Evolutionary conservation across 2,888 invertebrate species (phyloP), one percentile per base, ranked within the genome.

Genomic region (Aspidiotus rigidus): DNA sequence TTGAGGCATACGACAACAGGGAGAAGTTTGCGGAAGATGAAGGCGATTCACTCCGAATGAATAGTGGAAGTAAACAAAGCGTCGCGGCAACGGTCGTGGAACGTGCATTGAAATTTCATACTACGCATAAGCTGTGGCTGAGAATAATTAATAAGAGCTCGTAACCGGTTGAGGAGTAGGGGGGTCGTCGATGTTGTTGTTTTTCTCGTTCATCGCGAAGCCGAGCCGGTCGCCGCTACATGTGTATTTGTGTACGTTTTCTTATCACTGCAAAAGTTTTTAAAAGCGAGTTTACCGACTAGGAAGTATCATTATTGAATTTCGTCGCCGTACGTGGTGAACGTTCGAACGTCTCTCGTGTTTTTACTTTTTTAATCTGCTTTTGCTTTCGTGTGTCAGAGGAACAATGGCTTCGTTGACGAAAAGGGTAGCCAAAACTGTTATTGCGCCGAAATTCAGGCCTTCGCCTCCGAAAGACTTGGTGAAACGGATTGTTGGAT

Each of bases 401-500:
- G 5, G n/a, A 55, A 60, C n/a, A 49, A 66, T 67, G 67, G 57
- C 67, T 42, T 59, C 59, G 60, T 53, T 67, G 28, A 67, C 67
- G 2, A 69, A 63, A 63, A 69, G 62, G 13, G 62, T 55, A 11
- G 56, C 56, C 13, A 53, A 69, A 39, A 44, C 56, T 8, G 57
- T 42, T 56, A 41, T 15, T 8, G 41, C 53, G 28, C 69, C 41
- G 57, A 71, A 71, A 56, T 71, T 69, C 61, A 57, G 71, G 28
- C 71, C 69, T 13, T 49, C 55, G 41, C 69, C 69, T 40, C 71
- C 71, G 16, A 57, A 54, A 39, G 55, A 71, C 2, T 61, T 71
- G 55, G 55, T 71, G 11, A 69, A 69, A 59, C 69, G 55, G 44
- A 71, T 71, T 15, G 15, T 64, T 28, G 69, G 60, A 56, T 71